phyloP scores from a whole-genome alignment of 2,113 vertebrate species.

The Chaetodon auriga region DNA sequence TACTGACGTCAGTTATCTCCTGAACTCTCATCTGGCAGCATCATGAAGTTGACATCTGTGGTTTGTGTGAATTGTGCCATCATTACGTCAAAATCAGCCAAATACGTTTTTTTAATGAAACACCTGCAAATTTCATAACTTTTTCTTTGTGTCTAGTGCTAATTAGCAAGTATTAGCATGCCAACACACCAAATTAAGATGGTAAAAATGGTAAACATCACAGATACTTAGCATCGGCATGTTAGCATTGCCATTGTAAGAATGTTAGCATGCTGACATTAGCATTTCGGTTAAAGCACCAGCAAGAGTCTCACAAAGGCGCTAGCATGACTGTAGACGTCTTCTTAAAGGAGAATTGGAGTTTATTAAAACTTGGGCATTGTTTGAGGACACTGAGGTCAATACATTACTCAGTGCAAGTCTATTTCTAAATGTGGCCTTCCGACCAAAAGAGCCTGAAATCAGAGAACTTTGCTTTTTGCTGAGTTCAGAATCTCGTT shows the following conservation, averaged over 20 bases:
- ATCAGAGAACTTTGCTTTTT: background rate
- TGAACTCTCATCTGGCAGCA: background rate
- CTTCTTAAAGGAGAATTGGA: background rate
- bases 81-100: no score
- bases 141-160: no score
- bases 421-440: background rate
- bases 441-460: background rate
- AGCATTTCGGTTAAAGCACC: background rate
- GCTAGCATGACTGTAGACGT: background rate
- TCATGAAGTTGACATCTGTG: background rate
- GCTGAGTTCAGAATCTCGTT: background rate
- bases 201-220: no score
- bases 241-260: background rate
- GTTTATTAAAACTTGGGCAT: background rate
- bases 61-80: background rate
- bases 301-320: background rate
- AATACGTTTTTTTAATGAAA: no score
- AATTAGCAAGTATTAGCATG: no score
- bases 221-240: no score
- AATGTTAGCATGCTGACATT: background rate
- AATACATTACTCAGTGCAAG: background rate
- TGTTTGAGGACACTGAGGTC: background rate
- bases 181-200: no score
- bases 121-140: no score
- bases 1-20: background rate